These are phyloP conservation scores for Acrocephalus scirpaceus DNA, from an alignment of 2,797 vertebrate species.

Conservation along the genomic window DNA sequence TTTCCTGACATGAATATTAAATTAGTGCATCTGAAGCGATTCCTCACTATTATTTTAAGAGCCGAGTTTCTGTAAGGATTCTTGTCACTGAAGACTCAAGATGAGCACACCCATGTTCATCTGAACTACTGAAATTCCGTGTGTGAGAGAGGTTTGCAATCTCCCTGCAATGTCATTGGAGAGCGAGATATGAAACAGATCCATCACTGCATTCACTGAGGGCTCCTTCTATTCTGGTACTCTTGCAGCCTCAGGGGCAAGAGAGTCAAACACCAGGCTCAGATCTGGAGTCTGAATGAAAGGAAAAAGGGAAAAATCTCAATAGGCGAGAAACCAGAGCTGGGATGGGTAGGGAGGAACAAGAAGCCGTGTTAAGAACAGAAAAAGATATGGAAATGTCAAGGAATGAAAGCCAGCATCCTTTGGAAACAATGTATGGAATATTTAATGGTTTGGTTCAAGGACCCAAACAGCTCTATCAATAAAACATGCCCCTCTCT, in stretches of 20 bases:
- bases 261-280: conserved; percentile 10
- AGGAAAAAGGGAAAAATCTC: background rate
- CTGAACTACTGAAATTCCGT: background rate
- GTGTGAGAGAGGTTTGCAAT: background rate
- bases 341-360: background rate
- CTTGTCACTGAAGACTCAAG: background rate
- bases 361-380: background rate
- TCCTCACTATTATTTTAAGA: background rate
- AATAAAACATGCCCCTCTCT: background rate
- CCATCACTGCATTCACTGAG: background rate
- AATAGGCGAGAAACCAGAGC: background rate
- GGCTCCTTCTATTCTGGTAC: background rate
- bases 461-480: background rate
- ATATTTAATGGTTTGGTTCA: background rate
- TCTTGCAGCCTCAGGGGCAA: conserved; percentile 8
- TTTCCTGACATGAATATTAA: background rate
- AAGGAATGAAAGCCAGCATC: background rate
- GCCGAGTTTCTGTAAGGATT: background rate
- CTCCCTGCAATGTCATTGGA: background rate
- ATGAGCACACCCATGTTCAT: background rate
- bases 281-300: background rate
- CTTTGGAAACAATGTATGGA: background rate
- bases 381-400: background rate
- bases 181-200: conserved; percentile 24
- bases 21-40: background rate